Evolutionary conservation across 2,113 vertebrate genomes (phyloP).

Genomic region (rabbit (Oryctolagus cuniculus)): DNA sequence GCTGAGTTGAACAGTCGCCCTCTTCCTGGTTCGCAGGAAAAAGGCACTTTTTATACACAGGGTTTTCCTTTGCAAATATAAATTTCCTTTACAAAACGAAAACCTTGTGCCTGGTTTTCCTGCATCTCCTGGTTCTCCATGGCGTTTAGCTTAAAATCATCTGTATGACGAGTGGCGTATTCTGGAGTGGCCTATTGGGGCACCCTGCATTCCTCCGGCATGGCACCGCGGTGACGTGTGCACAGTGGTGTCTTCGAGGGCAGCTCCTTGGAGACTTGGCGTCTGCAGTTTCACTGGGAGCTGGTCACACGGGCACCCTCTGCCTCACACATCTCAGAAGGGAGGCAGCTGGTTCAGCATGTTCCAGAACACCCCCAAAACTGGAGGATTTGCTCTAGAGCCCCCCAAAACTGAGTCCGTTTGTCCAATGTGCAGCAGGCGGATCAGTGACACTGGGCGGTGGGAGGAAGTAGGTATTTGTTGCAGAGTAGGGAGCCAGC

Average conservation of each 20-base stretch:
- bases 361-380: too few species aligned
- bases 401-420: too few species aligned
- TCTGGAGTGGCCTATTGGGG: not conserved
- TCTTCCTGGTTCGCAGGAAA: not conserved
- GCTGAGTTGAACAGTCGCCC: not conserved
- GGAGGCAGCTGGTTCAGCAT: too few species aligned
- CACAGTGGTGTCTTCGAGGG: not conserved
- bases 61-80: not conserved
- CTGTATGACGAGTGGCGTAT: not conserved
- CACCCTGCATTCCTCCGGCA: not conserved
- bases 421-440: too few species aligned
- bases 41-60: not conserved
- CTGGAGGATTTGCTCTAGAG: too few species aligned
- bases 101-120: not conserved
- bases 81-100: not conserved
- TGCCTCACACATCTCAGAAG: not conserved
- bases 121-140: not conserved
- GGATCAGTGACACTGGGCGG: too few species aligned
- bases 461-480: too few species aligned
- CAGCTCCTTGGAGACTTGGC: not conserved
- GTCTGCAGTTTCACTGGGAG: not conserved
- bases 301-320: not conserved
- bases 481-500: too few species aligned
- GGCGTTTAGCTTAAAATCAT: not conserved
- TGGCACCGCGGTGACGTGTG: not conserved